Conservation (phyloP, 2,888 invertebrate species). For the Apodemia mormo region DNA sequence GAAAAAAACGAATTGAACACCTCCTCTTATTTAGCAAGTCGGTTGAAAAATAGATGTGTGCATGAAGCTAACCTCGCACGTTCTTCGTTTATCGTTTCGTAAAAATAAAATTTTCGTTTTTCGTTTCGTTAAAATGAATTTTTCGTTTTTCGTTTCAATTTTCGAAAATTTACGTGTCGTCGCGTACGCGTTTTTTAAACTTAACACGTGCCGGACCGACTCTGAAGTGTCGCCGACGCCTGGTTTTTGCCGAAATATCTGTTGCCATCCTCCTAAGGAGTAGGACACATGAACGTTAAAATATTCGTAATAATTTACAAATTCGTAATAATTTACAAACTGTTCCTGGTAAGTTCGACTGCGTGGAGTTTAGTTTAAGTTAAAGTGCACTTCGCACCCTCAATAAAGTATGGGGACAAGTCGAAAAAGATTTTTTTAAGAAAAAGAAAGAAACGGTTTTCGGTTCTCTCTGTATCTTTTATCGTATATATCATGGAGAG, state of each 20-base stretch:
- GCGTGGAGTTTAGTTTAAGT: too few species aligned
- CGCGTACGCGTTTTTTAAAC: constrained; percentile 42
- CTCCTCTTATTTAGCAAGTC: not conserved
- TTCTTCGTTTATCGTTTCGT: not conserved
- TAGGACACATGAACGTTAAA: not conserved
- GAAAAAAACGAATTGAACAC: not conserved
- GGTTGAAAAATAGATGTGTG: not conserved
- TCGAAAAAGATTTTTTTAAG: too few species aligned
- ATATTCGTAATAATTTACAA: not conserved
- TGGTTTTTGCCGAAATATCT: constrained; percentile 56
- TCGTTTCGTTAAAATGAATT: constrained; percentile 2
- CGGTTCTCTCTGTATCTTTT: too few species aligned
- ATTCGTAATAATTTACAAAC: not conserved
- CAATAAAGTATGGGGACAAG: too few species aligned
- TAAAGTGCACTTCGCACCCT: too few species aligned
- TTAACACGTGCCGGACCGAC: constrained; percentile 55
- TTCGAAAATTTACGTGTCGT: constrained; percentile 30
- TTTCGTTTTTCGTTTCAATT: constrained; percentile 39
- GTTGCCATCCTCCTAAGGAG: constrained; percentile 38
- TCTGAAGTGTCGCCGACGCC: constrained; percentile 42
- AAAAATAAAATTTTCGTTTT: too few species aligned
- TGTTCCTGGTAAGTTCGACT: too few species aligned
- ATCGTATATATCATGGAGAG: too few species aligned
- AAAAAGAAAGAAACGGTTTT: too few species aligned
- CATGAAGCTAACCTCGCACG: not conserved